Evolutionary conservation across 2,888 invertebrate genomes (phyloP).

Genomic region (Trimorus sp.): DNA sequence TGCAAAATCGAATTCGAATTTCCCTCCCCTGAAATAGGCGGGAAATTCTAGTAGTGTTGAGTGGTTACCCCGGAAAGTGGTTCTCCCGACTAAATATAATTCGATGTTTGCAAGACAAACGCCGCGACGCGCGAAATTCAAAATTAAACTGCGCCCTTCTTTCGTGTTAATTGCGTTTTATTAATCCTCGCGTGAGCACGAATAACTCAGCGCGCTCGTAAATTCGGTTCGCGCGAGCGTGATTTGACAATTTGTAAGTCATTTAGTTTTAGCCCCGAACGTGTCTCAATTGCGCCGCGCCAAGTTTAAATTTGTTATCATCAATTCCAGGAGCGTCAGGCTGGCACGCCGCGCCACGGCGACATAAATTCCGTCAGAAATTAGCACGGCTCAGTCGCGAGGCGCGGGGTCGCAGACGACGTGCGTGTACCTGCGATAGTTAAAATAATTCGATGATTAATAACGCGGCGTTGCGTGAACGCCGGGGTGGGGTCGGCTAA

Average conservation of each 20-base stretch:
- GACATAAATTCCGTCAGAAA: slow-evolving; percentile 65
- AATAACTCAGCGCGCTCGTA: slow-evolving; percentile 51
- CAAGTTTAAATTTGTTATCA: slow-evolving; percentile 68
- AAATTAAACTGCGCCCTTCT: slow-evolving; percentile 30
- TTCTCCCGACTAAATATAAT: not conserved
- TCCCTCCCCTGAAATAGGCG: no score
- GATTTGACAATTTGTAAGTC: slow-evolving; percentile 64
- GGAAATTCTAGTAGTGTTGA: no score
- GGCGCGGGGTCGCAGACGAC: slow-evolving; percentile 45
- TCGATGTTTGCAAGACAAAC: not conserved
- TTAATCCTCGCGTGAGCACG: slow-evolving; percentile 28
- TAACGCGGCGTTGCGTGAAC: slow-evolving; percentile 51
- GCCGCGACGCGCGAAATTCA: slow-evolving; percentile 27
- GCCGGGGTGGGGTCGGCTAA: slow-evolving; percentile 22
- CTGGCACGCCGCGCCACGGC: slow-evolving; percentile 60
- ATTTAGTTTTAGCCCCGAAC: slow-evolving; percentile 58
- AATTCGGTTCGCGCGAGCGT: slow-evolving; percentile 47
- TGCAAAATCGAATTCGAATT: not conserved
- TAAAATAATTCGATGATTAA: slow-evolving; percentile 63
- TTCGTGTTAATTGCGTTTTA: slow-evolving; percentile 39
- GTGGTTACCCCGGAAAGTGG: no score
- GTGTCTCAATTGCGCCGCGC: slow-evolving; percentile 66
- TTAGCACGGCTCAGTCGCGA: slow-evolving; percentile 59
- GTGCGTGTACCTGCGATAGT: slow-evolving; percentile 41
- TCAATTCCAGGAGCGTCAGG: slow-evolving; percentile 65